Evolutionary conservation across 2,888 invertebrate genomes (phyloP), one percentile per base, ranked within the genome.

Genomic region (Heliconius ismenius): DNA sequence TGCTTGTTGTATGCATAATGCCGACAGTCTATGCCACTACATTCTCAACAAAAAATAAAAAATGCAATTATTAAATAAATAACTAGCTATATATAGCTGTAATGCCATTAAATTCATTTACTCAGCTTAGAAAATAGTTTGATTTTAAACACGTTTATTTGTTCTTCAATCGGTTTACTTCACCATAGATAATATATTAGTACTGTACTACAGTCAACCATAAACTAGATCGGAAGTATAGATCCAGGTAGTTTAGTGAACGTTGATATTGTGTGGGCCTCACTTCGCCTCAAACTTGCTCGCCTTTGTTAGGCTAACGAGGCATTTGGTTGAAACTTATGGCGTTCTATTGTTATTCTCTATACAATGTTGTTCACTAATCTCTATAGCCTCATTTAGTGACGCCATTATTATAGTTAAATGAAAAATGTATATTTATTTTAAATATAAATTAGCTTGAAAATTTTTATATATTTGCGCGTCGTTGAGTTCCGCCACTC

Each of bases 241-340:
- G 69, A 73, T 75, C 76, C 60, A 73, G 75, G 74, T 76, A 58
- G 74, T 70, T 70, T 64, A 75, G 62, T 73, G 76, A 79, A 77
- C 80, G 78, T 76, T 80, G 78, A 82, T 84, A 82, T 82, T 77
- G 81, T 80, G 80, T 76, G 54, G 72, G 76, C 72, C 58, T 72
- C 49, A 60, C 32, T 64, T 84, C 82, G 80, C 81, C 85, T 86
- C 84, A 85, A 83, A 82, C 86, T 84, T 85, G 83, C 86, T 83
- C 83, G 84, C 82, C 82, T 84, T 90, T 91, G 90, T 92, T 89
- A 77, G 80, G 78, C 81, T 82, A 83, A 83, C 80, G 81, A 83
- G 83, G 81, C 79, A 79, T 81, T 79, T 81, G 81, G 82, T 83
- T 83, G 78, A 78, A 81, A 81, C 81, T 81, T 81, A 82, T 79